Evolutionary conservation across 2,888 invertebrate genomes (phyloP).

Genomic region (Elaeidobius kamerunicus): DNA sequence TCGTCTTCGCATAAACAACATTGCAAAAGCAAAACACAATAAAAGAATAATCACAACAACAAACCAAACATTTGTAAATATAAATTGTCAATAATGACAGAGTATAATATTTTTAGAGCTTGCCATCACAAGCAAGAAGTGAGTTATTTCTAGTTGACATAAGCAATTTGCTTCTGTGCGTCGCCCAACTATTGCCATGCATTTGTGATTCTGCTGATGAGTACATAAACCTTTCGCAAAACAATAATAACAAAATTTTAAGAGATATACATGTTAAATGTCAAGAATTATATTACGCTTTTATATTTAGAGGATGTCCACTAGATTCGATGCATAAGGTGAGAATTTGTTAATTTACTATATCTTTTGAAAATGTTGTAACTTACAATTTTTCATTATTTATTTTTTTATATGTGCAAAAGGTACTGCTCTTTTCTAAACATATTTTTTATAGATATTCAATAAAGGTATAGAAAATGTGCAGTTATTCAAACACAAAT

Average conservation of each 20-base stretch:
- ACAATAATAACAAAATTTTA: slow-evolving; percentile 64
- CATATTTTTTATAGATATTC: slow-evolving; percentile 47
- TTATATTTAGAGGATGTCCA: slow-evolving; percentile 71
- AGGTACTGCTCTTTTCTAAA: background rate
- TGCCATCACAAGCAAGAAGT: slow-evolving; percentile 59
- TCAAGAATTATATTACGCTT: slow-evolving; percentile 70
- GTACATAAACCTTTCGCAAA: slow-evolving; percentile 58
- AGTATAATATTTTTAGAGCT: slow-evolving; percentile 54
- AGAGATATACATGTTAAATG: slow-evolving; percentile 82
- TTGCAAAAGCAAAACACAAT: too few relatives aligned
- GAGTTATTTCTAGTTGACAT: slow-evolving; percentile 67
- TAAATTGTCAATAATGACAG: too few relatives aligned
- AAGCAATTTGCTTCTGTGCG: slow-evolving; percentile 72
- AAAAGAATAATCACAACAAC: too few relatives aligned
- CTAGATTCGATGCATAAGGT: slow-evolving; percentile 76
- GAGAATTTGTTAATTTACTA: too few relatives aligned
- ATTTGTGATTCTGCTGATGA: slow-evolving; percentile 64
- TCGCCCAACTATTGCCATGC: slow-evolving; percentile 67
- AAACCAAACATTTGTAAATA: too few relatives aligned
- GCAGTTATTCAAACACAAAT: slow-evolving; percentile 55
- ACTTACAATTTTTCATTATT: too few relatives aligned
- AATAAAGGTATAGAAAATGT: slow-evolving; percentile 57
- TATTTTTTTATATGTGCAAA: too few relatives aligned
- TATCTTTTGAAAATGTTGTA: too few relatives aligned
- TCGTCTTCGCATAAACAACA: too few relatives aligned